Evolutionary conservation across 2,113 vertebrate genomes (phyloP).

Genomic region (Chaetorhynchus papuensis): DNA sequence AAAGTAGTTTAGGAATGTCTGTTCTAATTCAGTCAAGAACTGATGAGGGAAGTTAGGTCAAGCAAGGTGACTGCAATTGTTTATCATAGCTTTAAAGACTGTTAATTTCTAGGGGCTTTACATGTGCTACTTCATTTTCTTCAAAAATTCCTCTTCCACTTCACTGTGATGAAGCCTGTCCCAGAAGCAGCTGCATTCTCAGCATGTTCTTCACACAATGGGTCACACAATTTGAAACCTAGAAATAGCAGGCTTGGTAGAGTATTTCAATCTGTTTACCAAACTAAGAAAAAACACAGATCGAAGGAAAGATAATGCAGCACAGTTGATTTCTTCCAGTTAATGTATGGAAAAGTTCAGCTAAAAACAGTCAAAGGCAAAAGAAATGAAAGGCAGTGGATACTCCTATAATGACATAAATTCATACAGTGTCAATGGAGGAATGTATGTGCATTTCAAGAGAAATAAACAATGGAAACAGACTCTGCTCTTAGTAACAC

Average conservation of each 20-base stretch:
- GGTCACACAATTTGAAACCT: not conserved
- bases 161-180: not conserved
- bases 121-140: not conserved
- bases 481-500: not conserved
- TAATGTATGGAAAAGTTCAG: not conserved
- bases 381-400: not conserved
- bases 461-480: not conserved
- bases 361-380: not conserved
- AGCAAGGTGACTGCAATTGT: not conserved
- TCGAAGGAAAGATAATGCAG: accelerated
- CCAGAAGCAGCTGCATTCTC: not conserved
- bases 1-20: not conserved
- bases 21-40: not conserved
- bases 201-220: not conserved
- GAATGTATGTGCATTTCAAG: not conserved
- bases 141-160: not conserved
- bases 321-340: not conserved
- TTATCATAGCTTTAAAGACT: not conserved
- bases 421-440: not conserved
- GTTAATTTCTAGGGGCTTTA: not conserved
- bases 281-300: not conserved
- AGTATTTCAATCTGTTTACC: not conserved
- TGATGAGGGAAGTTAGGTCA: not conserved
- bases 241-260: not conserved
- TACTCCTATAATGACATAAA: not conserved